Conservation (phyloP, 2,888 invertebrate genomes). For the Elgonia sp. region DNA sequence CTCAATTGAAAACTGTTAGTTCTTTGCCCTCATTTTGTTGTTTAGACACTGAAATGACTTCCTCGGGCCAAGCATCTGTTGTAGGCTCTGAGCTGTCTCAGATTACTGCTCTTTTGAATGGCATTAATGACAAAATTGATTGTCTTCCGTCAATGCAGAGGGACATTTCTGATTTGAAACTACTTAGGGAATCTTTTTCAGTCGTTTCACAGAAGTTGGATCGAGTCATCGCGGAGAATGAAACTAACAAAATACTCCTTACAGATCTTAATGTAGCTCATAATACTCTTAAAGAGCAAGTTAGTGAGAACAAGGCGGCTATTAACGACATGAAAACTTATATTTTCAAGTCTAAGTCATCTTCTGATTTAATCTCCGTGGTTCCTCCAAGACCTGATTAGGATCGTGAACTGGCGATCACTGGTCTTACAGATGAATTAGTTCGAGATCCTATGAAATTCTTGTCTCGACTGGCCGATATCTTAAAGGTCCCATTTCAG, state of each 20-base stretch:
- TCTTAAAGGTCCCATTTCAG: no score
- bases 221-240: background rate
- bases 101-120: no score
- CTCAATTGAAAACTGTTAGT: no score
- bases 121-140: constrained; percentile 3
- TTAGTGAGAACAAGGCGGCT: background rate
- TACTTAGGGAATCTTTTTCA: background rate
- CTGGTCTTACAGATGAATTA: background rate
- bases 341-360: background rate
- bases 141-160: constrained; percentile 1
- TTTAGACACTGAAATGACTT: no score
- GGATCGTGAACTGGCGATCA: constrained; percentile 1
- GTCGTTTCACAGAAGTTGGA: background rate
- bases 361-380: background rate
- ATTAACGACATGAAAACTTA: background rate
- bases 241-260: background rate
- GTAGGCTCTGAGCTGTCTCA: no score
- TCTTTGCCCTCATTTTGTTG: no score
- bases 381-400: background rate
- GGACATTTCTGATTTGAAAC: background rate
- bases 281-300: background rate
- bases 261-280: background rate
- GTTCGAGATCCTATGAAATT: background rate
- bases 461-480: background rate
- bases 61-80: no score